A percentile compares a stretch with the other conserved stretches of the same genome.
Conservation (phyloP, 2,113 vertebrate species). For the Petroica traversi region DNA sequence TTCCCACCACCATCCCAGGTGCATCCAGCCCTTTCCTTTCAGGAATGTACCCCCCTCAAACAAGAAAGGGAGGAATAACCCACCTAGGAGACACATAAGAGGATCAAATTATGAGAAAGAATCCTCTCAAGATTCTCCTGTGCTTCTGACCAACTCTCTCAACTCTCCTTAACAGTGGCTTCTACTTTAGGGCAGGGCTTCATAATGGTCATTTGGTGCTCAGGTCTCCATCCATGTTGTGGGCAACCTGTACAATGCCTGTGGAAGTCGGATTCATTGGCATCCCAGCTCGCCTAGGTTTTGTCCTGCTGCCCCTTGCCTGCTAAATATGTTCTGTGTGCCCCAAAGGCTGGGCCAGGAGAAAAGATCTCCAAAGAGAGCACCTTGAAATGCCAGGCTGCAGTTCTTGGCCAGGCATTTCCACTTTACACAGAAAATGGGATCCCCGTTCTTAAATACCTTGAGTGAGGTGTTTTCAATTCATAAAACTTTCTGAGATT, state of each 20-base stretch:
- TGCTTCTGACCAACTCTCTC: background rate
- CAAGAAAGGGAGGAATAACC: background rate
- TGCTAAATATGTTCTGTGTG: background rate
- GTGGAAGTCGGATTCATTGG: background rate
- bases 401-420: background rate
- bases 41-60: background rate
- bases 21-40: background rate
- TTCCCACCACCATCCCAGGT: background rate
- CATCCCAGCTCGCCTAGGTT: background rate
- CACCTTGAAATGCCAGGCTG: background rate
- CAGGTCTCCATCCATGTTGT: background rate
- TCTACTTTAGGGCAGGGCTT: background rate
- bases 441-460: background rate
- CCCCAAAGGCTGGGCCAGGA: background rate
- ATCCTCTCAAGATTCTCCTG: background rate
- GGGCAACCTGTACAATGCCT: background rate
- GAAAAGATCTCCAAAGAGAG: background rate
- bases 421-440: background rate
- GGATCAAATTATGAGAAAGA: background rate
- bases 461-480: background rate
- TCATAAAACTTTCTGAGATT: background rate
- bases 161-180: background rate
- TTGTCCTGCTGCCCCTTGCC: background rate
- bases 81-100: background rate
- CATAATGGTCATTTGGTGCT: fast-evolving